A percentile compares a stretch with the other conserved stretches of the same genome.
Evolutionary conservation across 2,888 invertebrate genomes (phyloP).

Genomic region (Leucophora obtusa): DNA sequence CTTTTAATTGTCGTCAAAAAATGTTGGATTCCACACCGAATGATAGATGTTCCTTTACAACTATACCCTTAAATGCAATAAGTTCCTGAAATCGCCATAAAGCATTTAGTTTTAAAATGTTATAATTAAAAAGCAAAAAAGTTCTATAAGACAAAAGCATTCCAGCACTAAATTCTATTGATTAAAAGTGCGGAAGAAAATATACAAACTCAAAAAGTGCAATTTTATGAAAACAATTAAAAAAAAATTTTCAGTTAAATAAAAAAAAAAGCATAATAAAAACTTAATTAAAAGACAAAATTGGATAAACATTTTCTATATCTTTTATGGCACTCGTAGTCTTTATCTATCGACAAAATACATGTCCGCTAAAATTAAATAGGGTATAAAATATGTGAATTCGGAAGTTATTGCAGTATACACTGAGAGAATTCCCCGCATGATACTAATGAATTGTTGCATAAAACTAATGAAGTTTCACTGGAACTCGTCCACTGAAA

Average conservation of each 20-base stretch:
- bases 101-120: constrained; percentile 65
- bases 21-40: constrained; percentile 70
- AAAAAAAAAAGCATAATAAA: not conserved
- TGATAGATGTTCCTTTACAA: constrained; percentile 32
- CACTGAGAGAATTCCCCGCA: no score
- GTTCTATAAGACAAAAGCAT: constrained; percentile 68
- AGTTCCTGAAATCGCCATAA: constrained; percentile 68
- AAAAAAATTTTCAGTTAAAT: constrained; percentile 54
- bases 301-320: no score
- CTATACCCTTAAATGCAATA: constrained; percentile 66
- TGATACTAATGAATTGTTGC: no score
- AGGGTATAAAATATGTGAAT: no score
- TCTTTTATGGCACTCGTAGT: no score
- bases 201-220: constrained; percentile 59
- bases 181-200: constrained; percentile 67
- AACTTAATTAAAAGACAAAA: not conserved
- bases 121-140: constrained; percentile 19
- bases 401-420: no score
- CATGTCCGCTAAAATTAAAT: no score
- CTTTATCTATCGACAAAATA: no score
- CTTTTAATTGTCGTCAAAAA: constrained; percentile 79
- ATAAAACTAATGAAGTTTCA: no score
- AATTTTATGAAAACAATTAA: constrained; percentile 68
- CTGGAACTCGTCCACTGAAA: no score
- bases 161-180: constrained; percentile 70